Evolutionary conservation across 2,113 vertebrate species (phyloP).

Genomic region (Struthio camelus): DNA sequence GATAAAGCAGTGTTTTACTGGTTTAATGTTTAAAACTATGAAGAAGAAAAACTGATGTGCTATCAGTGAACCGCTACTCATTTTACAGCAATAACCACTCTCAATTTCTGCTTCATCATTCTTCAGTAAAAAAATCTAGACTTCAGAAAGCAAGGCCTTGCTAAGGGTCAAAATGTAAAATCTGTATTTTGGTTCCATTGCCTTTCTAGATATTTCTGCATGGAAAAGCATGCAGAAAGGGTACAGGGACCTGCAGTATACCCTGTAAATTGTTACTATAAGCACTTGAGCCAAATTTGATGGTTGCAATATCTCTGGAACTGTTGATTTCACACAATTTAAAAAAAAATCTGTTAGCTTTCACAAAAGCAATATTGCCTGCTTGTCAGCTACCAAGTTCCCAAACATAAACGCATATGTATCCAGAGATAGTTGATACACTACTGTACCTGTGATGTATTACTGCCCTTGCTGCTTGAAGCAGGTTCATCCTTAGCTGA

Average conservation of each 20-base stretch:
- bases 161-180: neutral
- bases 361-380: neutral
- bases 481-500: conserved; percentile 87
- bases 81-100: neutral
- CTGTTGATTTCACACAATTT: neutral
- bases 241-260: neutral
- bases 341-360: neutral
- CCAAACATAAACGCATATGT: neutral
- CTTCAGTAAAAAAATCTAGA: neutral
- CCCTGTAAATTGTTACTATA: neutral
- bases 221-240: neutral
- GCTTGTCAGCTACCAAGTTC: neutral
- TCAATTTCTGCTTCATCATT: neutral
- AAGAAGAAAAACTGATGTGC: neutral
- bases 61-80: neutral
- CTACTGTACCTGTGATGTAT: conserved; percentile 80
- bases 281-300: neutral
- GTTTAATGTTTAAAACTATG: neutral
- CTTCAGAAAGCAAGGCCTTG: neutral
- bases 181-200: neutral
- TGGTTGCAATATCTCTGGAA: neutral
- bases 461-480: conserved; percentile 84
- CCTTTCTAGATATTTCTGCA: neutral
- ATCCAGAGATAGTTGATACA: neutral
- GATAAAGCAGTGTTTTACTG: neutral